A percentile compares a stretch with the other conserved stretches of the same genome.
These are phyloP conservation scores for Diprion similis DNA, from an alignment of 1,140 invertebrate genomes.

Conservation along the genomic window DNA sequence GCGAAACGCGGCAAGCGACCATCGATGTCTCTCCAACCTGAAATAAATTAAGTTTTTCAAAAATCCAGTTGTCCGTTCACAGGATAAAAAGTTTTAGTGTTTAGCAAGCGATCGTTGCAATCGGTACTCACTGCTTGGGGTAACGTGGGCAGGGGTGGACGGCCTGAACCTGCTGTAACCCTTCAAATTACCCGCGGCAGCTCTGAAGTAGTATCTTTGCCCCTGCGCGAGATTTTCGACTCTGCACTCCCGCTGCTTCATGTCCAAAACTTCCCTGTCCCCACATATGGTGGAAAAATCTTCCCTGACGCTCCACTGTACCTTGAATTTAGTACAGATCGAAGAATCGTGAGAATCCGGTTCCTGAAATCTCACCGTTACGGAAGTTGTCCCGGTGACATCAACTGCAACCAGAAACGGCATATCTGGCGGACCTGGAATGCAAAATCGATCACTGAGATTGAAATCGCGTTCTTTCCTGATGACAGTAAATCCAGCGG, in stretches of 20 bases:
- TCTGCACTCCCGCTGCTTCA: constrained; percentile 64
- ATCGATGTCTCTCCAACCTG: constrained; percentile 84
- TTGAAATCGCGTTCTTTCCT: constrained; percentile 65
- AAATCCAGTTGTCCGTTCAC: not conserved
- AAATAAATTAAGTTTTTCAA: not conserved
- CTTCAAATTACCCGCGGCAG: constrained; percentile 87
- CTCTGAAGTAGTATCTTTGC: constrained; percentile 85
- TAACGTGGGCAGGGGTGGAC: constrained; percentile 80
- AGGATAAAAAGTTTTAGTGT: not conserved
- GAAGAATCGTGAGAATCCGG: constrained; percentile 71
- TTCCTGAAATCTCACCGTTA: constrained; percentile 78
- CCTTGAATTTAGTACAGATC: constrained; percentile 90
- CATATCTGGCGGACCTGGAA: constrained; percentile 77
- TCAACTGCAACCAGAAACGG: constrained; percentile 80
- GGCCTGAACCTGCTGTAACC: constrained; percentile 82
- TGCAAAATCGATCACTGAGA: constrained; percentile 18
- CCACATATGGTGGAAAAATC: constrained; percentile 82
- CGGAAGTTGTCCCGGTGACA: constrained; percentile 80
- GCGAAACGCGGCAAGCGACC: constrained; percentile 71
- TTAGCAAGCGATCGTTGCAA: not conserved
- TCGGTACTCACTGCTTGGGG: constrained; percentile 84
- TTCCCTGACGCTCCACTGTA: constrained; percentile 86
- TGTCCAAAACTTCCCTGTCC: constrained; percentile 78
- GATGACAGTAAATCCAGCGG: constrained; percentile 58
- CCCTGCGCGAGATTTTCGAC: constrained; percentile 77